Evolutionary conservation across 2,797 vertebrate species (phyloP).

Genomic region (Zenarchopterus dispar): DNA sequence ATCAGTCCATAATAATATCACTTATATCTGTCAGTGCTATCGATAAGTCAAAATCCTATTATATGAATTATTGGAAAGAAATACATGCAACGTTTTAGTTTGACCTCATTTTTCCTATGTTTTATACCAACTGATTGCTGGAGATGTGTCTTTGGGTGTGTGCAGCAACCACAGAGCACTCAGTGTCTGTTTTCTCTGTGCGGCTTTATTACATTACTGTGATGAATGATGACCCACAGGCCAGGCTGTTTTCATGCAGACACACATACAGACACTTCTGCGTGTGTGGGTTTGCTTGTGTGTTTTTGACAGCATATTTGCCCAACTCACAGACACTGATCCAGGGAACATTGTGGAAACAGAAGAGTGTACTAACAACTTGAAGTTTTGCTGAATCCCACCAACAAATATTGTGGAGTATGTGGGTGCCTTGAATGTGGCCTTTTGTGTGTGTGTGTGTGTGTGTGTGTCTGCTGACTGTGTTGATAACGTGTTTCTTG

Average conservation of each 20-base stretch:
- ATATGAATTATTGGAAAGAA: too few species aligned
- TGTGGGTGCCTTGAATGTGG: conserved; percentile 12
- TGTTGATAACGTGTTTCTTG: conserved; percentile 17
- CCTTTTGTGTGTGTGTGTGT: conserved; percentile 3
- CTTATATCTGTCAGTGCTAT: too few species aligned
- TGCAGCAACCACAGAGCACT: background rate
- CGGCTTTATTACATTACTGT: conserved; percentile 40
- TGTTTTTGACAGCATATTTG: conserved; percentile 35
- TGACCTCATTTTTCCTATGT: conserved; percentile 7
- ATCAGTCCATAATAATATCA: too few species aligned
- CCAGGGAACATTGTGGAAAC: conserved; percentile 30
- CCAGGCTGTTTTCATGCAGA: conserved; percentile 2
- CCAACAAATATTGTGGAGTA: conserved; percentile 18
- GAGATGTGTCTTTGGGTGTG: background rate
- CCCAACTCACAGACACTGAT: conserved; percentile 18
- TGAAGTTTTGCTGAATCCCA: conserved; percentile 30
- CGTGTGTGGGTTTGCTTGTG: background rate
- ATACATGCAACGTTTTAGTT: background rate
- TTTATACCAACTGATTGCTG: conserved; percentile 1
- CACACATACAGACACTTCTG: background rate
- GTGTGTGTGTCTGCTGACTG: background rate
- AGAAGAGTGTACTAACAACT: conserved; percentile 29
- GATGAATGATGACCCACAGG: conserved; percentile 43
- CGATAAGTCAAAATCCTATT: too few species aligned
- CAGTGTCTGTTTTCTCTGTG: conserved; percentile 16